Conservation (phyloP, 1,140 invertebrate species). For the Leguminivora glycinivorella region DNA sequence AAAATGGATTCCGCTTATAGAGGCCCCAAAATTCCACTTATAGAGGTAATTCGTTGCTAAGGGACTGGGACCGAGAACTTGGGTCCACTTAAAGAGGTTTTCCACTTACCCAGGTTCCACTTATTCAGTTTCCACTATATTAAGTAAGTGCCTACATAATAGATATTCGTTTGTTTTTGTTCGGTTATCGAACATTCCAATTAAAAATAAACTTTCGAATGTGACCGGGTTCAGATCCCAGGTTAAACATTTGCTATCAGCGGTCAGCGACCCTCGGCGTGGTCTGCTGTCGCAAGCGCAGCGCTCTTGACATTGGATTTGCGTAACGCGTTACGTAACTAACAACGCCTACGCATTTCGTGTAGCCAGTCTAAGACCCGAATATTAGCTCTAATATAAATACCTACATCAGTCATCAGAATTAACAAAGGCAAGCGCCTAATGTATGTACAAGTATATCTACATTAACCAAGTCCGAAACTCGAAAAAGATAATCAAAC, state of each 20-base stretch:
- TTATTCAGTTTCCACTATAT: too few relatives aligned
- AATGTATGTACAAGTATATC: neutral
- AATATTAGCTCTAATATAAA: neutral
- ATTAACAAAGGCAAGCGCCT: neutral
- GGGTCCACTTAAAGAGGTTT: too few relatives aligned
- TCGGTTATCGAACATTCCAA: neutral
- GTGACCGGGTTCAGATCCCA: slow-evolving; percentile 11
- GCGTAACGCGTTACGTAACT: slow-evolving; percentile 60
- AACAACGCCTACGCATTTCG: slow-evolving; percentile 40
- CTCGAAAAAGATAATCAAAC: too few relatives aligned
- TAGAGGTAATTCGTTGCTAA: too few relatives aligned
- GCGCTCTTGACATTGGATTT: slow-evolving; percentile 70
- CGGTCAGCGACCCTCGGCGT: slow-evolving; percentile 53
- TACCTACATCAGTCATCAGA: too few relatives aligned
- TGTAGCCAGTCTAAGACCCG: slow-evolving; percentile 35
- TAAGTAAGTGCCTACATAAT: neutral
- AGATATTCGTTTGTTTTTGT: neutral
- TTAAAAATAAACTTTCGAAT: slow-evolving; percentile 3
- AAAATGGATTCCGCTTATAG: too few relatives aligned
- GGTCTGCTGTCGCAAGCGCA: slow-evolving; percentile 41
- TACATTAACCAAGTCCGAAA: too few relatives aligned
- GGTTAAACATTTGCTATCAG: slow-evolving; percentile 46
- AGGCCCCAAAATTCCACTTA: too few relatives aligned
- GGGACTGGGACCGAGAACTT: too few relatives aligned
- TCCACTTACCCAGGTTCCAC: too few relatives aligned